phyloP scores from a whole-genome alignment of 35 echinoderm and acorn worm genomes.

The Lytechinus pictus region DNA sequence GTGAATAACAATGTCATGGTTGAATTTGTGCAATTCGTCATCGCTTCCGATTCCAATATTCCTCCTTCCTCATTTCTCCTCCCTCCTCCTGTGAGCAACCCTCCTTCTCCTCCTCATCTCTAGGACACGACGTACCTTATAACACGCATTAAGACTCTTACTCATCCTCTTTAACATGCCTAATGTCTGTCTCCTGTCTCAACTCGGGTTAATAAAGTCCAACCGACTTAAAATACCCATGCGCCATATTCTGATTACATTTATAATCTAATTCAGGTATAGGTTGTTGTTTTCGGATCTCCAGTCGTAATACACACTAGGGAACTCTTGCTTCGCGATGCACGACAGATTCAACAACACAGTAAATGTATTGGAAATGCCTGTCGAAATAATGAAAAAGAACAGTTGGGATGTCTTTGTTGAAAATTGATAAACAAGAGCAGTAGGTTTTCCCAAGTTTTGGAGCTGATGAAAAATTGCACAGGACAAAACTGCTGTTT shows the following conservation, averaged over 20 bases:
- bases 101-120: background rate
- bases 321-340: no score
- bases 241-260: background rate
- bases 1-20: slow-evolving; percentile 35
- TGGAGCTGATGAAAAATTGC: no score
- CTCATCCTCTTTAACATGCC: background rate
- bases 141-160: background rate
- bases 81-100: background rate
- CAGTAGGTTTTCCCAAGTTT: no score
- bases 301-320: no score
- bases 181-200: background rate
- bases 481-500: no score
- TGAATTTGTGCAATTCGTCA: slow-evolving; percentile 14
- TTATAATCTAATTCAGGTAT: background rate
- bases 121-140: background rate
- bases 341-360: no score
- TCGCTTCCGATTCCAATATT: slow-evolving; percentile 32
- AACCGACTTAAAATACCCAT: background rate
- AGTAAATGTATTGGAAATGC: no score
- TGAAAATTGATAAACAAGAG: no score
- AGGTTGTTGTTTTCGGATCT: background rate
- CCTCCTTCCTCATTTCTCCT: slow-evolving; percentile 22
- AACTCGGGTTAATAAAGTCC: background rate
- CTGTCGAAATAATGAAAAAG: no score
- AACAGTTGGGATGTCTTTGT: no score